Evolutionary conservation across 2,113 vertebrate species (phyloP), one percentile per base, ranked within the genome.

Genomic region (Laticauda laticaudata): DNA sequence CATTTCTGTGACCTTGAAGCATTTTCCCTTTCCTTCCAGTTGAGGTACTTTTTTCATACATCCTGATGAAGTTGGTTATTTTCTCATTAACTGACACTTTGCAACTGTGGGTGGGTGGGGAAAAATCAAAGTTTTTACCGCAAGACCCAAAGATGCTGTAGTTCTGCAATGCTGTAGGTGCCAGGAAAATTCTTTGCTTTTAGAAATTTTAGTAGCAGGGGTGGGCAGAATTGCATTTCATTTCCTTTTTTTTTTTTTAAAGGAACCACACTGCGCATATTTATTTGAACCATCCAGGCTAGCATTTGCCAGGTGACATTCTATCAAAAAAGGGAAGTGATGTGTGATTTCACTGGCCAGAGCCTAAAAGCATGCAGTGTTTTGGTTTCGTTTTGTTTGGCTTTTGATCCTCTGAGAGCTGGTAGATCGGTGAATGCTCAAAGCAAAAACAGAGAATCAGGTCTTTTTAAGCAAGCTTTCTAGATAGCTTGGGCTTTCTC

Each of bases 91-190:
- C 91, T 92, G 91, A 91, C 93, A 92, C 88, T 94, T 92, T 94
- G 90, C 87, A 93, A 92, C 89, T 92, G 93, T 92, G 91, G 91
- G 88, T 69, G 88, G 91, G 53, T 26, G 43, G 26, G 39, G 21
- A 55, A 48, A 88, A 54, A 29, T 29, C 45, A 43, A 18, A 56
- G 29, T 90, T 93, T 86, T 92, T 94, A 90, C 56, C 86, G 56
- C 91, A 94, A 94, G 93, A 94, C 93, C 93, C 93, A 94, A 94
- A 94, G 93, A 94, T 94, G 56, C 93, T 92, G 91, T 90, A 90
- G 90, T 92, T 92, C 91, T 64, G 55, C 51, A 90, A 90, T 54
- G 55, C 87, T 92, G 56, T 92, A 69, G 24, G 56, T 86, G 61
- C 75, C 81, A 90, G 56, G 75, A 90, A 51, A 92, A 90, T n/a